A percentile compares a stretch with the other conserved stretches of the same genome.
Evolutionary conservation across 2,113 vertebrate species (phyloP).

Genomic region (Mobula birostris): DNA sequence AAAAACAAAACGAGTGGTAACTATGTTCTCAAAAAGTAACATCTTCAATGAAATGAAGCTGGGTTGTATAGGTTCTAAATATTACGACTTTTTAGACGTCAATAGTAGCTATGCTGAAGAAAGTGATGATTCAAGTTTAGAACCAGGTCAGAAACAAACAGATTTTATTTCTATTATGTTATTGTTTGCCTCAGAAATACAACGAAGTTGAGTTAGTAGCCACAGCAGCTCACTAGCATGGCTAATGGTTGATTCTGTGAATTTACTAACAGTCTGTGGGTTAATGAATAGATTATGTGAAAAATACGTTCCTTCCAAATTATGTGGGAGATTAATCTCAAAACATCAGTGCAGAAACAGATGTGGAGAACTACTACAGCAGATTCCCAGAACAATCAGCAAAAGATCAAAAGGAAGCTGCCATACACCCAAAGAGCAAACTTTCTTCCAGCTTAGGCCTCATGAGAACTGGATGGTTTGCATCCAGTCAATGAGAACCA

Average conservation of each 20-base stretch:
- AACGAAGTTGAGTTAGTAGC: not conserved
- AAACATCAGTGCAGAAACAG: not conserved
- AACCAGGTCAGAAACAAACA: not conserved
- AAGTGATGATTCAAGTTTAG: not conserved
- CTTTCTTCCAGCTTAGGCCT: not conserved
- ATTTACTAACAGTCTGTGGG: too few relatives aligned
- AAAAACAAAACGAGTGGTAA: not conserved
- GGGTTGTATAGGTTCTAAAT: not conserved
- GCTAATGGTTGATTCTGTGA: not conserved
- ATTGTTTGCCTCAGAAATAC: not conserved
- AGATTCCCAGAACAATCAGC: not conserved
- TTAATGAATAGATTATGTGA: not conserved
- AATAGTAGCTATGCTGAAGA: not conserved
- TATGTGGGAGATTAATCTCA: not conserved
- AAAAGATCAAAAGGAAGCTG: not conserved
- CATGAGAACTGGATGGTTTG: not conserved
- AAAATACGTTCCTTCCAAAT: not conserved
- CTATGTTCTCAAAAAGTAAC: not conserved
- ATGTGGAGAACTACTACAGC: not conserved
- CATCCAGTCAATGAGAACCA: not conserved
- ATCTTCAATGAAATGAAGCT: not conserved
- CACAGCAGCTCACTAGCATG: not conserved
- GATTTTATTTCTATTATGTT: too few relatives aligned
- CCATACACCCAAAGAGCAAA: not conserved
- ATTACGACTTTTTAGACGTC: not conserved